A percentile compares a stretch with the other conserved stretches of the same genome.
phyloP scores from a whole-genome alignment of 2,888 invertebrate species.

The Eulithis prunata region DNA sequence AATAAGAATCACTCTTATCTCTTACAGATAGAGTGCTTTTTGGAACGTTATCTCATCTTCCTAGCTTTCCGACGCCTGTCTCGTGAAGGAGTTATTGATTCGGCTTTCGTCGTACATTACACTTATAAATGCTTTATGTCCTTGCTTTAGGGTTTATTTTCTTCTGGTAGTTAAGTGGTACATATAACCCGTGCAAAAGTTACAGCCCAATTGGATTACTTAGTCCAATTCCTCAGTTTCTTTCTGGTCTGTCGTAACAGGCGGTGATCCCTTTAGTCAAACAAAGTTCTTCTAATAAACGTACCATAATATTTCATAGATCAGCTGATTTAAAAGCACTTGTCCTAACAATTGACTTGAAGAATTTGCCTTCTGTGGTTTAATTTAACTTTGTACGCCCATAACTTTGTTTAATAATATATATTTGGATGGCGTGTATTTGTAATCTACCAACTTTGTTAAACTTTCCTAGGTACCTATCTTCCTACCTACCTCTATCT shows the following conservation, averaged over 20 bases:
- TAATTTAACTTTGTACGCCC: background rate
- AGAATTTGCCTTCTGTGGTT: background rate
- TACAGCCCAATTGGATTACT: constrained; percentile 54
- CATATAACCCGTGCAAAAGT: constrained; percentile 42
- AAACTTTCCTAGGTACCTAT: too few relatives aligned
- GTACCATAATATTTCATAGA: constrained; percentile 52
- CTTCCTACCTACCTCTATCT: too few relatives aligned
- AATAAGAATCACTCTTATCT: constrained; percentile 57
- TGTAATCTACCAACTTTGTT: too few relatives aligned
- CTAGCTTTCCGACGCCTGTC: constrained; percentile 65
- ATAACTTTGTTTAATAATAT: background rate
- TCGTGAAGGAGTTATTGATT: constrained; percentile 68
- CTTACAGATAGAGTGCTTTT: constrained; percentile 60
- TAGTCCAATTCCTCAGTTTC: constrained; percentile 59
- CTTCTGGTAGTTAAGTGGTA: constrained; percentile 20
- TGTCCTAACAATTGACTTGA: constrained; percentile 50
- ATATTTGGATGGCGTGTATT: too few relatives aligned
- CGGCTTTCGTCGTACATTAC: constrained; percentile 53
- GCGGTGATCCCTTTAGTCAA: constrained; percentile 56
- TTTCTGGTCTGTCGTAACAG: constrained; percentile 36
- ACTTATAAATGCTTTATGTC: constrained; percentile 54
- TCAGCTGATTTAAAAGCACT: constrained; percentile 50
- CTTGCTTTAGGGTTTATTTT: constrained; percentile 45
- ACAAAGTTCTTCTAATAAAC: constrained; percentile 56
- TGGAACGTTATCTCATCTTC: constrained; percentile 55